Percentiles rank a stretch among this genome's conserved stretches.
phyloP scores from a whole-genome alignment of 2,113 vertebrate genomes.

The Grantiella picta region DNA sequence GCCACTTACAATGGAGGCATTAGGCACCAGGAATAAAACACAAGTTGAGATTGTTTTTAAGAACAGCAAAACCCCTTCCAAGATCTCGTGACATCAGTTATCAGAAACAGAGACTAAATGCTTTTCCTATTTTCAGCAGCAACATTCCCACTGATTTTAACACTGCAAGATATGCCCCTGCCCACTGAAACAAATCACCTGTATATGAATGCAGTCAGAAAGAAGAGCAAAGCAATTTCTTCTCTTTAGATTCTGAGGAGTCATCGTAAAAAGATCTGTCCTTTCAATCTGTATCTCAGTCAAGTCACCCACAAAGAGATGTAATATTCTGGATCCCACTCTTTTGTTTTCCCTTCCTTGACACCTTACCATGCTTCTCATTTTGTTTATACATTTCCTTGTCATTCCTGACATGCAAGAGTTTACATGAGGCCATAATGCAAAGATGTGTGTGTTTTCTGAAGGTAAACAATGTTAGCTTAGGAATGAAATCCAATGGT shows the following conservation, averaged over 20 bases:
- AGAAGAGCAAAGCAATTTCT: constrained; percentile 9
- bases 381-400: background rate
- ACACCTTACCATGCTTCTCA: background rate
- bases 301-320: background rate
- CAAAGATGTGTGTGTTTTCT: background rate
- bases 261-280: background rate
- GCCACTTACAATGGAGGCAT: background rate
- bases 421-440: background rate
- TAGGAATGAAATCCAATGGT: background rate
- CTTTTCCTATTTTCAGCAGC: background rate
- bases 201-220: background rate
- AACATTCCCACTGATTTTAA: background rate
- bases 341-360: background rate
- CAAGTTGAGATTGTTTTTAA: background rate
- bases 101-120: background rate
- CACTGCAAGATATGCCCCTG: background rate
- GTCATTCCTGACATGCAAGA: background rate
- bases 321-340: background rate
- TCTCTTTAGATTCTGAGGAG: background rate
- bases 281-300: background rate
- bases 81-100: background rate
- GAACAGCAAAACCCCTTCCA: background rate
- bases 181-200: background rate
- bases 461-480: background rate
- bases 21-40: background rate